Evolutionary conservation across 2,888 invertebrate species (phyloP).

Genomic region (Scaptomyza reducta): DNA sequence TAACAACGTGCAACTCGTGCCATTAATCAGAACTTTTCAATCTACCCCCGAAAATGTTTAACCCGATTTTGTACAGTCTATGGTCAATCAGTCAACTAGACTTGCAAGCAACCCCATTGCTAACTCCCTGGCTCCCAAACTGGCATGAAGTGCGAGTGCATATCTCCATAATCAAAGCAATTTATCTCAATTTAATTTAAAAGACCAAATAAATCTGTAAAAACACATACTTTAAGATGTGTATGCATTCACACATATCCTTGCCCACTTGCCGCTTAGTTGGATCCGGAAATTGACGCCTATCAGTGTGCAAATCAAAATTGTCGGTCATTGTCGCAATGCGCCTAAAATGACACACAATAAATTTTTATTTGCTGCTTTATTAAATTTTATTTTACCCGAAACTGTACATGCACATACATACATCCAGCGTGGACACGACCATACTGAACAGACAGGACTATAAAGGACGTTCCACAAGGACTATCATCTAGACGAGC

Average conservation of each 20-base stretch:
- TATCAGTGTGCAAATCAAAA: constrained; percentile 67
- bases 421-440: not conserved
- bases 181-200: constrained; percentile 75
- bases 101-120: constrained; percentile 21
- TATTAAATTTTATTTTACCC: constrained; percentile 71
- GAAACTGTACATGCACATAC: constrained; percentile 8
- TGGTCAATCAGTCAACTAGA: constrained; percentile 59
- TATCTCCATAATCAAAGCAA: constrained; percentile 57
- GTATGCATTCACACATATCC: not conserved
- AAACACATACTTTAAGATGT: constrained; percentile 21
- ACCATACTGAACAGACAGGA: not conserved
- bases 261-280: constrained; percentile 18
- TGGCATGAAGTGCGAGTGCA: constrained; percentile 30
- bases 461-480: constrained; percentile 7
- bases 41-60: constrained; percentile 13
- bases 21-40: constrained; percentile 21
- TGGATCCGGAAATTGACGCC: constrained; percentile 65
- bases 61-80: constrained; percentile 47
- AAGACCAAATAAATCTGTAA: constrained; percentile 62
- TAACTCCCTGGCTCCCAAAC: not conserved
- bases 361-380: constrained; percentile 77
- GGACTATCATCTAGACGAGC: constrained; percentile 28
- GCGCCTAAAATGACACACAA: constrained; percentile 72
- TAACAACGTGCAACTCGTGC: not conserved
- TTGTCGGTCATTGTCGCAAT: constrained; percentile 66